phyloP scores from a whole-genome alignment of 2,888 invertebrate genomes.

The Linnaemya vulpina region DNA sequence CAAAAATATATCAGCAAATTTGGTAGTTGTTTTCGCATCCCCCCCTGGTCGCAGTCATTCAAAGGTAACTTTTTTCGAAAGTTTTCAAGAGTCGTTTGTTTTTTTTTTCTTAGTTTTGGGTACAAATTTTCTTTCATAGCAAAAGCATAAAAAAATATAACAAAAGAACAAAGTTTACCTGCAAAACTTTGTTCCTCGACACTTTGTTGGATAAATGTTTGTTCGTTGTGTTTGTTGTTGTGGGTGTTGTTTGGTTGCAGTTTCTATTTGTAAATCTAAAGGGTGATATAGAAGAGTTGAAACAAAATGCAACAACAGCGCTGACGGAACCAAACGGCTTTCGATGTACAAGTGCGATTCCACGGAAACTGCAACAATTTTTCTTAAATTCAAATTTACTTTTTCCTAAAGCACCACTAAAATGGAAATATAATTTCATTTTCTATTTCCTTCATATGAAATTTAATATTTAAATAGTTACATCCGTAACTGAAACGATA shows the following conservation, averaged over 20 bases:
- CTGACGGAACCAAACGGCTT: too few relatives aligned
- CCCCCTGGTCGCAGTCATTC: slow-evolving; percentile 36
- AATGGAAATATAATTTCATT: too few relatives aligned
- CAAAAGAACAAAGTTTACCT: slow-evolving; percentile 48
- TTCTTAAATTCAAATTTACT: too few relatives aligned
- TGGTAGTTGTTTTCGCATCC: slow-evolving; percentile 27
- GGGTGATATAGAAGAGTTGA: neutral
- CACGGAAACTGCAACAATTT: too few relatives aligned
- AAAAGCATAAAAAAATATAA: slow-evolving; percentile 13
- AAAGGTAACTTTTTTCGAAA: slow-evolving; percentile 9
- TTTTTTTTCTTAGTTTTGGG: slow-evolving; percentile 24
- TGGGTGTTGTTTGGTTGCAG: slow-evolving; percentile 14
- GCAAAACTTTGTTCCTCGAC: slow-evolving; percentile 52
- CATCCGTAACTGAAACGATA: too few relatives aligned
- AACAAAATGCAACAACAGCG: too few relatives aligned
- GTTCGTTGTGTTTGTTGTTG: slow-evolving; percentile 30
- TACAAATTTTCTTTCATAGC: slow-evolving; percentile 13
- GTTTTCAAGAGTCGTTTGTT: too few relatives aligned
- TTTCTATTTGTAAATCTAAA: slow-evolving; percentile 13
- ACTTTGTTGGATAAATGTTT: slow-evolving; percentile 65
- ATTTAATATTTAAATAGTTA: too few relatives aligned
- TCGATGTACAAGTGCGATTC: neutral
- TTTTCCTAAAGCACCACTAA: too few relatives aligned
- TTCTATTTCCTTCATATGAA: too few relatives aligned
- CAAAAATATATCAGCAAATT: slow-evolving; percentile 25